Base-by-base conservation (phyloP, 2,113 vertebrate species). In the Ageneiosus marmoratus region DNA sequence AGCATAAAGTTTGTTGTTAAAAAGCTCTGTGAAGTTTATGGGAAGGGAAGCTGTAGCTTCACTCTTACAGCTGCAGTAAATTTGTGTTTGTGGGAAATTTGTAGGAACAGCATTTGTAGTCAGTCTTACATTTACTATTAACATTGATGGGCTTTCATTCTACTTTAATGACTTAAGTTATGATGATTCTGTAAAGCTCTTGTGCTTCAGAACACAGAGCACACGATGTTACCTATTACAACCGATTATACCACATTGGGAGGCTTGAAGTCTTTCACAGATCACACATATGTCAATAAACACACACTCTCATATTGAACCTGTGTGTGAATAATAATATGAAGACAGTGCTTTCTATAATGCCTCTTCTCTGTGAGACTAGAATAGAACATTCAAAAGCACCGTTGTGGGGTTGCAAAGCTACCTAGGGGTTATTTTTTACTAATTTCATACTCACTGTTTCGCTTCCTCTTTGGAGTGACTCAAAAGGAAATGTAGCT, bases 401-500 rank as follows among this genome's bases (percentile, higher is more conserved):
- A 27, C 27, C 24, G n/a, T 27, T 34, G 70, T 72, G 58, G 41
- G 34, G 9, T 72, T 2, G 6, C 13, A 27, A 10, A 62, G 27
- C 13, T n/a, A 37, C 24, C 15, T 2, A 55, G 10, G 51, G 4
- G 4, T 16, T 77, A 74, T 60, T 50, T n/a, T 20, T 50, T 75
- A 50, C 58, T 63, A 24, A 70, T 84, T 88, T 80, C 37, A 76
- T 79, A 88, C 82, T 55, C 50, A 37, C 1, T 10, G 65, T 65
- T 77, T 83, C 86, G 22, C 77, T 93, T 92, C 92, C 90, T 91
- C 87, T 86, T 27, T 29, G 3, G 76, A 18, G 10, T 87, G 84
- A 81, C 89, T 69, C 88, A 90, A 81, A 86, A 92, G 89, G 91
- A 93, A 92, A 90, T 83, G 55, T n/a, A 24, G 73, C 37, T 88